A percentile compares a stretch with the other conserved stretches of the same genome.
Evolutionary conservation across 2,797 vertebrate genomes (phyloP).

Genomic region (Graptemys geographica): DNA sequence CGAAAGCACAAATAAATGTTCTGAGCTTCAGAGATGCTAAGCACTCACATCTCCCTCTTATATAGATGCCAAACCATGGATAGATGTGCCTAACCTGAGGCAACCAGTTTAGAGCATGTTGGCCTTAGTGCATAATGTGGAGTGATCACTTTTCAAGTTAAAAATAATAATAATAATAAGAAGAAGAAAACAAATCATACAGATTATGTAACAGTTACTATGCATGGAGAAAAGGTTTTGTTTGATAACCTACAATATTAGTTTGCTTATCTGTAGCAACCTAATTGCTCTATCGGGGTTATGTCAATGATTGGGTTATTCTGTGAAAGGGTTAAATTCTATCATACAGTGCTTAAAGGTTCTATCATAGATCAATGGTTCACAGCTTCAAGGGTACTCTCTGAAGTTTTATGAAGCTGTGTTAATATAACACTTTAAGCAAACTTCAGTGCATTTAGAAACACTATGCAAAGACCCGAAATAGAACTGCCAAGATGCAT

Average conservation of each 20-base stretch:
- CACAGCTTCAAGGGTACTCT: not conserved
- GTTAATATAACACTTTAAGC: not conserved
- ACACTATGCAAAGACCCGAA: not conserved
- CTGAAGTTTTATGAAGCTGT: not conserved
- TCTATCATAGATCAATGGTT: not conserved
- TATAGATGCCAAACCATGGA: not conserved
- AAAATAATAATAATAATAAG: not conserved
- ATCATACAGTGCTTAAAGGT: not conserved
- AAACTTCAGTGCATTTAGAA: not conserved
- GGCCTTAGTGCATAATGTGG: not conserved
- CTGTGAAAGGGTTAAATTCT: not conserved
- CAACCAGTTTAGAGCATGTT: not conserved
- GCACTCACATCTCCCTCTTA: not conserved
- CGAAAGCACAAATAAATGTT: not conserved
- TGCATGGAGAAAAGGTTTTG: not conserved
- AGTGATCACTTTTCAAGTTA: conserved; percentile 12
- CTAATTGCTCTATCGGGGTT: not conserved
- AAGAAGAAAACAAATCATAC: not conserved
- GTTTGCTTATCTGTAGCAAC: not conserved
- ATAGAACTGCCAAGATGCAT: not conserved
- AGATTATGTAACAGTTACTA: not conserved
- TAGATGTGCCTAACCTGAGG: not conserved
- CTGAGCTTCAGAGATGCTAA: not conserved
- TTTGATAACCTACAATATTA: not conserved
- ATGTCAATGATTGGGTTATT: not conserved